Evolutionary conservation across 2,888 invertebrate genomes (phyloP).

Genomic region (Polyommatus iphigenia): DNA sequence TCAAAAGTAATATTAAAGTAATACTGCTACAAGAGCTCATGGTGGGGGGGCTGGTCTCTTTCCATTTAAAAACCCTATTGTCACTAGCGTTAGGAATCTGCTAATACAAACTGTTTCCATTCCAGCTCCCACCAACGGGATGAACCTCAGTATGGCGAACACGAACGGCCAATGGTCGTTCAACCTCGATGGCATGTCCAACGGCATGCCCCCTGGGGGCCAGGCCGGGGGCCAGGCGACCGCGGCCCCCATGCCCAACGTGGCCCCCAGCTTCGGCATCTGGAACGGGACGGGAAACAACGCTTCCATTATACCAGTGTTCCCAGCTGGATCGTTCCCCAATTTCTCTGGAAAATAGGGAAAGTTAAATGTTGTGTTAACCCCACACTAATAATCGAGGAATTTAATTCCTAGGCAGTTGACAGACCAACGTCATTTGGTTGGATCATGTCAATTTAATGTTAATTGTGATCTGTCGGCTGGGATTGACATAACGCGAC

Average conservation of each 20-base stretch:
- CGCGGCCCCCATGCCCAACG: neutral
- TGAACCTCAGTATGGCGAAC: constrained; percentile 49
- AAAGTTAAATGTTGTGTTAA: neutral
- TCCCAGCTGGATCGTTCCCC: neutral
- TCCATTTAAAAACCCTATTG: too few relatives aligned
- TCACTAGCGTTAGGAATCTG: too few relatives aligned
- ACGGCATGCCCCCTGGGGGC: constrained; percentile 27
- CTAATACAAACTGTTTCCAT: constrained; percentile 33
- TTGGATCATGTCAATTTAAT: too few relatives aligned
- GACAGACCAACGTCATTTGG: too few relatives aligned
- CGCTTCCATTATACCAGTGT: neutral
- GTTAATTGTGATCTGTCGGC: too few relatives aligned
- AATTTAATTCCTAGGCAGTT: too few relatives aligned
- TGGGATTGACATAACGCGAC: too few relatives aligned
- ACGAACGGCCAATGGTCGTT: constrained; percentile 37
- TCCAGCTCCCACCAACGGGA: constrained; percentile 53
- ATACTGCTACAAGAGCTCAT: too few relatives aligned
- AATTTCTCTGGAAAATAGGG: neutral
- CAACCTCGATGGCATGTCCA: constrained; percentile 37
- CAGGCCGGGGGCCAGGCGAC: neutral
- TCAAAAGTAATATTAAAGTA: too few relatives aligned
- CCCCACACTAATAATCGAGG: too few relatives aligned
- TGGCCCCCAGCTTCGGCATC: constrained; percentile 11
- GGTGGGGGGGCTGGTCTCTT: too few relatives aligned
- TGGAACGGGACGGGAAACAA: constrained; percentile 17